A percentile compares a stretch with the other conserved stretches of the same genome.
These are phyloP conservation scores for Nomada lathburiana DNA, from an alignment of 2,888 invertebrate species.

Conservation along the genomic window DNA sequence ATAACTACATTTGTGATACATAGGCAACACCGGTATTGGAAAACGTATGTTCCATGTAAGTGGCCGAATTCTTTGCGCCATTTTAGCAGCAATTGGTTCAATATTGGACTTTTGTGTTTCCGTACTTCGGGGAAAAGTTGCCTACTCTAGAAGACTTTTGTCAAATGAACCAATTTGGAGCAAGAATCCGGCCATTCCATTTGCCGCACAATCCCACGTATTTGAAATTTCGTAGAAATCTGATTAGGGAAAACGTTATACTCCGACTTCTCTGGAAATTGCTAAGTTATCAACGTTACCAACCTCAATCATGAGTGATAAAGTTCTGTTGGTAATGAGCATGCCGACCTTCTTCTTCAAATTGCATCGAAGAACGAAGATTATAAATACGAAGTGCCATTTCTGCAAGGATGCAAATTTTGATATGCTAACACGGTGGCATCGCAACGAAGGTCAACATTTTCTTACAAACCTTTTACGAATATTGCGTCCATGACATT, in stretches of 20 bases:
- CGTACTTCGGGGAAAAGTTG: slow-evolving; percentile 4
- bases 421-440: too few relatives aligned
- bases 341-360: slow-evolving; percentile 40
- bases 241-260: slow-evolving; percentile 50
- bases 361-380: slow-evolving; percentile 36
- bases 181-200: slow-evolving; percentile 20
- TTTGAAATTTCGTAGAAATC: slow-evolving; percentile 51
- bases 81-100: slow-evolving; percentile 25
- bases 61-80: slow-evolving; percentile 18
- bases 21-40: slow-evolving; percentile 12
- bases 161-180: slow-evolving; percentile 60
- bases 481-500: slow-evolving; percentile 40
- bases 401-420: neutral
- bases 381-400: slow-evolving; percentile 36
- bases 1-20: neutral
- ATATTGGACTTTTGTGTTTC: slow-evolving; percentile 42
- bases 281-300: slow-evolving; percentile 47
- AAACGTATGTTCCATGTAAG: slow-evolving; percentile 12
- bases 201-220: slow-evolving; percentile 20
- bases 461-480: slow-evolving; percentile 48
- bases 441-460: slow-evolving; percentile 48
- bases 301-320: slow-evolving; percentile 47
- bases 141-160: slow-evolving; percentile 12
- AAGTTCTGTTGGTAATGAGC: slow-evolving; percentile 56
- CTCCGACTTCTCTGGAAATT: slow-evolving; percentile 48